Evolutionary conservation across 2,797 vertebrate genomes (phyloP), one percentile per base, ranked within the genome.

Genomic region (Eulemur coronatus): DNA sequence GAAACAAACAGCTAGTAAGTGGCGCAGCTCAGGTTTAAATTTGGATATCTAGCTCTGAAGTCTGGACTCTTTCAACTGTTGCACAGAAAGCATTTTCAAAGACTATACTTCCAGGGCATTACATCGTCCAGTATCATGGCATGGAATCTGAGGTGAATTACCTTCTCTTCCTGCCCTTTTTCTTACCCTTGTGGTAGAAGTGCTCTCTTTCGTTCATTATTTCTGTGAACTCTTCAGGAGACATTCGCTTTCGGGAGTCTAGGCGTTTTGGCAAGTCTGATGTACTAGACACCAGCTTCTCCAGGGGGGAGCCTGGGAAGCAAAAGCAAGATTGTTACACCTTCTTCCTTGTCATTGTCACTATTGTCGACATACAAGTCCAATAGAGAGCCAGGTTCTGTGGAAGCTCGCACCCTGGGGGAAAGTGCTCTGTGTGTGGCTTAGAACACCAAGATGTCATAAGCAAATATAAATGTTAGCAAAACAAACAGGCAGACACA

Each of bases 181-280:
- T 10, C 98, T 98, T 96, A 99, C 99, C 98, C 84, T 98, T 94
- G 84, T 98, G 98, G 93, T 97, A 98, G 11, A 98, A 99, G 5
- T 98, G 97, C 80, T 99, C 99, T 72, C 99, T 96, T 33, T 8
- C 87, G 72, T 98, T 97, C 99, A 99, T 99, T 84, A 98, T 98
- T 75, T 98, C 97, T 0, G 98, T 96, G 0, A 99, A 99, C 46
- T 98, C 98, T 90, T 98, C 96, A 0, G 98, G 98, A 52, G 98
- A 95, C 87, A 99, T 91, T 0, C 98, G 92, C 97, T 97, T 98
- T 84, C 99, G 97, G 69, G 98, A 94, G 0, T 98, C 98, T 26
- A 99, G 97, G 57, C 99, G 98, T 63, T 97, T 48, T 0, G 98
- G 98, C 86, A 99, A 97, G 91, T 99, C 98, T 0, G 98, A 97